Evolutionary conservation across 2,797 vertebrate species (phyloP).

Genomic region (Anableps anableps): DNA sequence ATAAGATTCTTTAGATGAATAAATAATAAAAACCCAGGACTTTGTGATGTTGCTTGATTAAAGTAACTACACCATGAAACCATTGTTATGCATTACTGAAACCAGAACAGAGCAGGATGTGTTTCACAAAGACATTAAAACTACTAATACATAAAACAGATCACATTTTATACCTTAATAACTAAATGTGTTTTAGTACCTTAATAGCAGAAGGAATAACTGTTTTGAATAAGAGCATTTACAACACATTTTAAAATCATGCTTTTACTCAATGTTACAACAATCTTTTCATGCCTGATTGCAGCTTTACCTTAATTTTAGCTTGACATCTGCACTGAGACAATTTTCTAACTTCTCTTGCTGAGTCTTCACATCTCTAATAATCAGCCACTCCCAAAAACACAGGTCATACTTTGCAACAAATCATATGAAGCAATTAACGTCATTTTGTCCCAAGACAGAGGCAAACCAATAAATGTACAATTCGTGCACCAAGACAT

Average conservation of each 20-base stretch:
- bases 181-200: too few species aligned
- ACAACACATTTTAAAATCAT: neutral
- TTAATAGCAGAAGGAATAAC: neutral
- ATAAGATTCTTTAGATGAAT: too few species aligned
- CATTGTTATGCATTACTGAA: neutral
- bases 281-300: neutral
- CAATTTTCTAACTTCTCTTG: neutral
- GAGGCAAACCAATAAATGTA: slow-evolving; percentile 39
- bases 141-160: neutral
- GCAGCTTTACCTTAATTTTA: neutral
- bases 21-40: neutral
- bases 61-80: neutral
- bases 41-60: neutral
- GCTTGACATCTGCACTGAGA: slow-evolving; percentile 4
- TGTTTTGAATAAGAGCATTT: neutral
- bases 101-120: neutral
- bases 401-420: slow-evolving; percentile 12
- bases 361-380: neutral
- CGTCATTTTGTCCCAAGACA: slow-evolving; percentile 17
- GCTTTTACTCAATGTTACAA: too few species aligned
- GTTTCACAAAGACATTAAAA: neutral
- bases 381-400: slow-evolving; percentile 18
- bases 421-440: slow-evolving; percentile 42
- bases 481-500: slow-evolving; percentile 17
- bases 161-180: neutral